Percentiles rank a stretch among this genome's conserved stretches.
Evolutionary conservation across 2,113 vertebrate genomes (phyloP).

Genomic region (Thalassoma bifasciatum): DNA sequence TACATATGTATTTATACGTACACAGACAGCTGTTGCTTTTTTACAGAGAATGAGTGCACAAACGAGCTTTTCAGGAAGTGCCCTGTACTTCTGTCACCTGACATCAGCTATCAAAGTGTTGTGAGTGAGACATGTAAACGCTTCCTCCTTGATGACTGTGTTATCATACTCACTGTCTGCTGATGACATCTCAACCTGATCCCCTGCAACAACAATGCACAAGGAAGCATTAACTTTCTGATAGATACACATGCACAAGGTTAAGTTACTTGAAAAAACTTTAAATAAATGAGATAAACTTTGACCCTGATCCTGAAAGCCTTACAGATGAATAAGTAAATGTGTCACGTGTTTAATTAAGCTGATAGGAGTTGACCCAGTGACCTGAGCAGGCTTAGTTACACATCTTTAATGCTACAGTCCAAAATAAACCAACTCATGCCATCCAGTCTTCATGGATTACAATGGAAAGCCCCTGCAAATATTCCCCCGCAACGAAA

Average conservation of each 20-base stretch:
- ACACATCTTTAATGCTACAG: conserved; percentile 20
- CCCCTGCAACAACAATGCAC: neutral
- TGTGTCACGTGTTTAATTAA: conserved; percentile 35
- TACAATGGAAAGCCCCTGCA: conserved; percentile 18
- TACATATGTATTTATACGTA: neutral
- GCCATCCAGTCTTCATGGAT: conserved; percentile 12
- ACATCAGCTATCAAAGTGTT: neutral
- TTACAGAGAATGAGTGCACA: neutral
- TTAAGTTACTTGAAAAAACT: neutral
- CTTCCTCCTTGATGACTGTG: conserved; percentile 17
- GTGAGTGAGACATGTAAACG: conserved; percentile 15
- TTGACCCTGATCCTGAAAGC: neutral
- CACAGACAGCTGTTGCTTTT: conserved; percentile 1
- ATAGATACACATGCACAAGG: neutral
- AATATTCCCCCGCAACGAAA: conserved; percentile 35
- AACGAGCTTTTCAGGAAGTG: conserved; percentile 20
- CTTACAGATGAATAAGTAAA: conserved; percentile 18
- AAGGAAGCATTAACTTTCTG: neutral
- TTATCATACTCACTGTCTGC: conserved; percentile 1
- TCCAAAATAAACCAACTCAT: conserved; percentile 43
- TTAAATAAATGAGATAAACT: conserved; percentile 9
- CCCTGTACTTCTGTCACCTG: conserved; percentile 14
- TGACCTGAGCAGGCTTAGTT: conserved; percentile 27
- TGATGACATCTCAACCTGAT: conserved; percentile 10
- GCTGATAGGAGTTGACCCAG: conserved; percentile 50